Percentiles rank a stretch among this genome's conserved stretches.
Conservation (phyloP, 2,888 invertebrate genomes). For the Athripsodes cinereus region DNA sequence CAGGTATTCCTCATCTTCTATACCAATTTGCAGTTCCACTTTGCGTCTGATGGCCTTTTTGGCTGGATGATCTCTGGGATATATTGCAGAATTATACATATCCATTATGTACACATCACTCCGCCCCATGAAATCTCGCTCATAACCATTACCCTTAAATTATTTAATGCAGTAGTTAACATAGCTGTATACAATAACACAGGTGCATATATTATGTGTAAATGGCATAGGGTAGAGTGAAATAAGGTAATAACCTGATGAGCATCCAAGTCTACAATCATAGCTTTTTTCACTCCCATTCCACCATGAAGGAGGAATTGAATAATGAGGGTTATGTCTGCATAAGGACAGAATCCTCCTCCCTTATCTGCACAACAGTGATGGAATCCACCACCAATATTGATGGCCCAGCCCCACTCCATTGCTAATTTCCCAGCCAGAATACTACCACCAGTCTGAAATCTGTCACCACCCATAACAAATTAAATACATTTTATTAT, state of each 20-base stretch:
- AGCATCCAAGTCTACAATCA: slow-evolving; percentile 89
- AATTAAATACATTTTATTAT: too few relatives aligned
- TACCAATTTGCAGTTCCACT: slow-evolving; percentile 57
- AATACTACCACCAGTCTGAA: slow-evolving; percentile 78
- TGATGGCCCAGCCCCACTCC: slow-evolving; percentile 82
- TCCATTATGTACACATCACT: slow-evolving; percentile 79
- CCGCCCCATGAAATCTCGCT: slow-evolving; percentile 69
- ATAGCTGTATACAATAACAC: too few relatives aligned
- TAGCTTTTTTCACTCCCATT: slow-evolving; percentile 56
- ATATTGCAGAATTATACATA: slow-evolving; percentile 76
- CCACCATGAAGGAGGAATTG: slow-evolving; percentile 56
- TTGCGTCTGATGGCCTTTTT: slow-evolving; percentile 65
- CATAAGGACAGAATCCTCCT: slow-evolving; percentile 87
- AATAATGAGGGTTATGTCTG: slow-evolving; percentile 78
- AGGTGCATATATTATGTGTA: too few relatives aligned
- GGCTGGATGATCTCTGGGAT: slow-evolving; percentile 70
- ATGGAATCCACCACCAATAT: slow-evolving; percentile 89
- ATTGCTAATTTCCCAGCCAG: slow-evolving; percentile 77
- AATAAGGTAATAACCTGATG: slow-evolving; percentile 72
- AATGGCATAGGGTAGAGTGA: too few relatives aligned
- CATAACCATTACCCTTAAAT: slow-evolving; percentile 78
- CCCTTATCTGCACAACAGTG: slow-evolving; percentile 73
- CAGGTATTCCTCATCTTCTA: slow-evolving; percentile 66
- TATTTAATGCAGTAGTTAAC: not conserved
- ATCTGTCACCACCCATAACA: too few relatives aligned